Evolutionary conservation across 2,888 invertebrate species (phyloP), one percentile per base, ranked within the genome.

Genomic region (Himalopsyche kuldschensis): DNA sequence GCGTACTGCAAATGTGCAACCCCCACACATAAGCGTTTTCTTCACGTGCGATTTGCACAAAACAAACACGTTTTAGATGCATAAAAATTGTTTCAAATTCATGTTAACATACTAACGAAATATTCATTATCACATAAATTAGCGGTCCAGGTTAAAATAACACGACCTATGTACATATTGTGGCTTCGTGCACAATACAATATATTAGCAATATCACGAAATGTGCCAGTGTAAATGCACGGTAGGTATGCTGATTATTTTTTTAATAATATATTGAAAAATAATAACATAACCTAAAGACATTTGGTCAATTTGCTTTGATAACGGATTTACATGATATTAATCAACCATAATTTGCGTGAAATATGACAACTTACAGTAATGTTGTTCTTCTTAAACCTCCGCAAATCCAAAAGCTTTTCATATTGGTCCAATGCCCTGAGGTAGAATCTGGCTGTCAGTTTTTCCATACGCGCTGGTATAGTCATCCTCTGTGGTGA

Each of bases 381-480:
- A 15, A 15, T 69, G 27, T 80, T 63, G 30, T 35, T 55, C 89
- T 91, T 92, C 88, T 92, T 89, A 88, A 91, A 90, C 85, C 92
- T 91, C 88, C 91, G 91, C 85, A 93, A 89, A 88, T 93, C 93
- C 86, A 94, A 90, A 84, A 94, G 90, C 88, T 93, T 92, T 88
- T 93, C 93, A 88, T 94, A 94, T 88, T 94, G 94, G 84, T 94
- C 92, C 41, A 93, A 92, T 85, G 94, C 94, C 86, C 93, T 90
- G 87, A 93, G 89, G 89, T 92, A 93, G 82, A 93, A 89, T 85
- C 93, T 89, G 87, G 92, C 92, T 75, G 93, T 90, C 84, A 90
- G 89, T 82, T 89, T 89, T 46, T 84, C 84, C 79, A 84, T 79
- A 4, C 84, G 48, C 20, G 80, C 84, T 5, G 84, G 84, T 46